phyloP scores from a whole-genome alignment of 1,140 invertebrate genomes.

The Sminthurides bifidus region DNA sequence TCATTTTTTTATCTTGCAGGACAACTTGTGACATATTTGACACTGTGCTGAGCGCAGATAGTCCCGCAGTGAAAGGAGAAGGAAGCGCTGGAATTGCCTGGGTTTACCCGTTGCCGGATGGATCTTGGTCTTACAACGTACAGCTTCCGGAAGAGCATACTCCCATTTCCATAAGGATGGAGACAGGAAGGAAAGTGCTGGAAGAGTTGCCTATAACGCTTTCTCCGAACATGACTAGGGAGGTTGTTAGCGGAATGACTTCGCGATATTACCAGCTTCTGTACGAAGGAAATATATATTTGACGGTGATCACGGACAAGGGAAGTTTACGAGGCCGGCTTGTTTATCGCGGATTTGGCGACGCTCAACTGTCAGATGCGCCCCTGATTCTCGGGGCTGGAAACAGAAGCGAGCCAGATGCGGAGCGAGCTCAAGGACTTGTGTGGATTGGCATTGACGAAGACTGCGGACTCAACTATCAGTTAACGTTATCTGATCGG shows the following conservation, averaged over 20 bases:
- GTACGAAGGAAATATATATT: constrained; percentile 60
- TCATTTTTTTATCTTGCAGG: constrained; percentile 44
- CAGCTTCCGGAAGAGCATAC: constrained; percentile 38
- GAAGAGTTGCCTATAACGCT: constrained; percentile 26
- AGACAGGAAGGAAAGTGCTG: constrained; percentile 28
- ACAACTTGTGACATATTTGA: constrained; percentile 71
- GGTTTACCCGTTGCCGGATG: constrained; percentile 61
- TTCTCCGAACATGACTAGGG: constrained; percentile 21
- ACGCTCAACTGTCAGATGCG: constrained; percentile 23
- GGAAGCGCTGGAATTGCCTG: constrained; percentile 66
- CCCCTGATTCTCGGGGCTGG: constrained; percentile 24
- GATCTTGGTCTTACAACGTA: constrained; percentile 59
- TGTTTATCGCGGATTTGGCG: constrained; percentile 27
- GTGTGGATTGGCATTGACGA: constrained; percentile 69
- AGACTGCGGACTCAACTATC: constrained; percentile 71
- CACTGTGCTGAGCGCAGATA: constrained; percentile 34
- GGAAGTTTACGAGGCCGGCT: constrained; percentile 23
- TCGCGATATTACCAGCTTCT: constrained; percentile 62
- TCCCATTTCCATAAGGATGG: constrained; percentile 22
- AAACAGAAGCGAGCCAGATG: constrained; percentile 1
- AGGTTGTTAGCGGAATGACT: constrained; percentile 42
- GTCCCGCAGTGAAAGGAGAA: no score
- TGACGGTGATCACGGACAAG: constrained; percentile 45
- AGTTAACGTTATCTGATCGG: constrained; percentile 43
- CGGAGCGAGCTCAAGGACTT: constrained; percentile 47